Base-by-base conservation (phyloP, 1,140 invertebrate genomes). In the Calliphora vicina region DNA sequence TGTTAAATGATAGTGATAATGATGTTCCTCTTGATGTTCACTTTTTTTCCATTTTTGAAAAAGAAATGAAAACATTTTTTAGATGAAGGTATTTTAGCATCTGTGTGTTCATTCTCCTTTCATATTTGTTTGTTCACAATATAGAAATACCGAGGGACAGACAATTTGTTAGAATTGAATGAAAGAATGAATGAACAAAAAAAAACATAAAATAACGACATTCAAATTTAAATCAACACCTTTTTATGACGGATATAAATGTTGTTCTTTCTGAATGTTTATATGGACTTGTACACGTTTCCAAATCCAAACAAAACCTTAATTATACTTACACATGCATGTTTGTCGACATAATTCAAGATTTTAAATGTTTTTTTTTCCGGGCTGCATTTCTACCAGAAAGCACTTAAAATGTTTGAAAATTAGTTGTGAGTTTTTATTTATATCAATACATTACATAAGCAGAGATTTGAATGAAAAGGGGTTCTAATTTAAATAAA, bases 171-270 rank as follows among this genome's bases (percentile, higher is more conserved):
- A 20, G n/a, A n/a, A n/a, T n/a, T n/a, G n/a, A n/a, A n/a, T n/a
- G n/a, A n/a, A n/a, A n/a, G n/a, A n/a, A n/a, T n/a, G n/a, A n/a
- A n/a, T n/a, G n/a, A n/a, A n/a, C n/a, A n/a, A n/a, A n/a, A n/a
- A n/a, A n/a, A 67, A 67, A 23, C 9, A 23, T 10, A 67, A 6
- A 67, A 67, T 8, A 67, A n/a, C 61, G 61, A 23, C 61, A 67
- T 67, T 67, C 61, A 67, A 23, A 57, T 57, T 57, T 57, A 57
- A 57, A 67, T 67, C 61, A 67, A 67, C 61, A 67, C 61, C 61
- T 25, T 67, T 67, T 67, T 67, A 67, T 67, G 61, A 67, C 61
- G 61, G 61, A 67, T 67, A 67, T 67, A 67, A 23, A 67, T 67
- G 23, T 67, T 15, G 8, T 57, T 57, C 50, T 23, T 10, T 35